Percentiles rank a stretch among this genome's conserved stretches.
Conservation (phyloP, 2,113 vertebrate species). For the Phyllostomus discolor region DNA sequence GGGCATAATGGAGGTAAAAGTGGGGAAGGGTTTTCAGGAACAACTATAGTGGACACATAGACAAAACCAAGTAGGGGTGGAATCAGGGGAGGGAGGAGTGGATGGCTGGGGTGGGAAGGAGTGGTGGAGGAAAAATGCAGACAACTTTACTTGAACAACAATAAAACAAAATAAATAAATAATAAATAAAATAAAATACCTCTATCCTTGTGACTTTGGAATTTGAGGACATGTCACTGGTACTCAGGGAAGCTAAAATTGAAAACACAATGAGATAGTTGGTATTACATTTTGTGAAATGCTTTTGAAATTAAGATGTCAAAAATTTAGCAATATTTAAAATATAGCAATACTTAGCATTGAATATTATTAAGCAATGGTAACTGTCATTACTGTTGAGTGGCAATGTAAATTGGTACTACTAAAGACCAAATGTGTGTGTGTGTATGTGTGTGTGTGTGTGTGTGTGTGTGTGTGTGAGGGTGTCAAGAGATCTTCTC, state of each 20-base stretch:
- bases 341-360: neutral
- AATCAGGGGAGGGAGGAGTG: no score
- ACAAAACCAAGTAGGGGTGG: no score
- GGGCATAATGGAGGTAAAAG: no score
- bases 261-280: neutral
- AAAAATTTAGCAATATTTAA: neutral
- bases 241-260: neutral
- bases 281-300: neutral
- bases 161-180: no score
- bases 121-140: no score
- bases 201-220: neutral
- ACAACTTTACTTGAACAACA: no score
- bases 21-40: no score
- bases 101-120: no score
- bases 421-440: neutral
- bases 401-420: neutral
- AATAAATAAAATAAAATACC: neutral
- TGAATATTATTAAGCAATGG: neutral
- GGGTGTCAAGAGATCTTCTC: neutral
- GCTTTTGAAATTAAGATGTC: neutral
- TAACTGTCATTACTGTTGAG: neutral
- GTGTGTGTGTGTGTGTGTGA: fast-evolving
- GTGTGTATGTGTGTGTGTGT: no score
- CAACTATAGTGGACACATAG: no score
- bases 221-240: neutral